Base-by-base conservation (phyloP, 1,140 invertebrate genomes). In the Mamestra configurata region DNA sequence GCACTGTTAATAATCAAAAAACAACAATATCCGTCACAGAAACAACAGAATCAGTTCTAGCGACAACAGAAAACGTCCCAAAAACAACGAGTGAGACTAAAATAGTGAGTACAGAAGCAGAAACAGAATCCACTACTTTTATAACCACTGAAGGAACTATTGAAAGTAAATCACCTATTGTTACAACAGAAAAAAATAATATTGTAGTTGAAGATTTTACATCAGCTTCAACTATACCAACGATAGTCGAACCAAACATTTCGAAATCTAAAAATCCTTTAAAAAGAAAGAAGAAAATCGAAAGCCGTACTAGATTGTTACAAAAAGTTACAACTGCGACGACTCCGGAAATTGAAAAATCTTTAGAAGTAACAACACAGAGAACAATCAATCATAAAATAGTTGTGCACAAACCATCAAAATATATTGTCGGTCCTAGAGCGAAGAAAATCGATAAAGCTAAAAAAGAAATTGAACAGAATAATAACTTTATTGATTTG, bases 401-500 rank as follows among this genome's bases (percentile, higher is more conserved):
- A 13, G 13, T 57, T 24, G 5, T 40, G 8, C 27, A 66, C 18
- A 66, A 66, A 35, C n/a, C 18, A 6, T n/a, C 1, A 1, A 66
- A 40, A 35, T 10, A 20, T 22, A 40, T 66, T 1, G 1, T 40
- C 0, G 61, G 61, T 7, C 61, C 61, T 0, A 66, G 40, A 40
- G 61, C 31, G 18, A 66, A 64, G 59, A 35, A 18, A 18, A 10
- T 31, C 1, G 37, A 40, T 22, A 1, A 68, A 24, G 13, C 18
- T 10, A 11, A 46, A 24, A 46, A 7, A 22, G 40, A 49, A 1
- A 7, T 4, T 0, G 35, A 10, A 20, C 3, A 37, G 2, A n/a
- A 68, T 43, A 46, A 68, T 4, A 43, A 68, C 11, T 68, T 68
- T n/a, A 68, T 70, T 27, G 66, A 70, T 5, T n/a, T 70, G 7